Evolutionary conservation across 2,888 invertebrate genomes (phyloP), one percentile per base, ranked within the genome.

Genomic region (Hirtodrosophila histrioides): DNA sequence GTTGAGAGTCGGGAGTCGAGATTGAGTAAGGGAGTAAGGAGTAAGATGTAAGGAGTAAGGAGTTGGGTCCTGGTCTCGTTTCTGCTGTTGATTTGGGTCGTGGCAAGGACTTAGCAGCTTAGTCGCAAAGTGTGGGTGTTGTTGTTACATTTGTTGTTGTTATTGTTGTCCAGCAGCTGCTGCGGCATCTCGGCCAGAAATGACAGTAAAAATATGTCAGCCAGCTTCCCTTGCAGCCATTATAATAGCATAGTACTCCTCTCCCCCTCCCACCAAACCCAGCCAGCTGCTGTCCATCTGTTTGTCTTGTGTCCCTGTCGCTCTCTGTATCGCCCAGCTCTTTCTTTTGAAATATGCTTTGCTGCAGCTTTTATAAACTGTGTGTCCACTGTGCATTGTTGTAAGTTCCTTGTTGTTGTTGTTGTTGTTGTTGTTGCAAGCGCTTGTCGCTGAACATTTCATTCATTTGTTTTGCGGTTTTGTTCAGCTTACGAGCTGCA

Each of bases 161-260:
- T 49, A 10, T 23, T 57, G 36, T 27, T 60, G 51, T 58, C 46
- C 58, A 51, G 51, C 61, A 66, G 73, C 62, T 62, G 39, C 43
- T 48, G 63, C 69, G 58, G 66, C 69, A 54, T 61, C 63, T 57
- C 65, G 46, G 58, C 41, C 58, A 66, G 64, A 78, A 76, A 72
- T 80, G 84, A 77, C 81, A 86, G 75, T 80, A 62, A 69, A 86
- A 82, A 86, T 86, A 83, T 82, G 86, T 86, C 85, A 75, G 74
- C 9, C 51, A 61, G 55, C 72, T 61, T 78, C 67, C 75, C 55
- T 51, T 65, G 69, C 60, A 46, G 40, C 23, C 44, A 53, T 62
- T 48, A 39, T 49, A 17, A 8, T 46, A 64, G 51, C n/a, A n/a
- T 58, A 64, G 46, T 23, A 24, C 24, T 12, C 35, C 45, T 23